Percentiles rank a stretch among this genome's conserved stretches.
phyloP scores from a whole-genome alignment of 1,140 invertebrate species.

The Drosophila mayri region DNA sequence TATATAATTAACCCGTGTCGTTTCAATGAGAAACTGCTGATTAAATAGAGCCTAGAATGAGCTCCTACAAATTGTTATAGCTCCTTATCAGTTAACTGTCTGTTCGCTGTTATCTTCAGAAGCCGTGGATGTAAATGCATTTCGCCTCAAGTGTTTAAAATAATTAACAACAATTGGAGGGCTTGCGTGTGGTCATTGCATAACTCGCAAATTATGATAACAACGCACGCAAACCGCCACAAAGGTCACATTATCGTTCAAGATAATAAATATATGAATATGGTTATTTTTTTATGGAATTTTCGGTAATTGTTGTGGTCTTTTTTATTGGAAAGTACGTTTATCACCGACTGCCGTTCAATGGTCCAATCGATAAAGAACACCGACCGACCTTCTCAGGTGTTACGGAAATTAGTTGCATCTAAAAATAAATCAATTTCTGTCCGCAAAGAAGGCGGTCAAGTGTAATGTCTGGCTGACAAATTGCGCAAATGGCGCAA shows the following conservation, averaged over 20 bases:
- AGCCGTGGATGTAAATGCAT: conserved; percentile 10
- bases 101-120: conserved; percentile 16
- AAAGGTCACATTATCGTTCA: conserved; percentile 36
- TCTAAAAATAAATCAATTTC: conserved; percentile 73
- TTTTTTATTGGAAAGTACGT: conserved; percentile 18
- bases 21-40: conserved; percentile 29
- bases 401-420: conserved; percentile 67
- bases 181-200: conserved; percentile 41
- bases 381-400: conserved; percentile 47
- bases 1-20: neutral
- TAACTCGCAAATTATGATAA: conserved; percentile 49
- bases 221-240: neutral
- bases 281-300: conserved; percentile 10
- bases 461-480: conserved; percentile 59
- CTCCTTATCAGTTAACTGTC: conserved; percentile 29
- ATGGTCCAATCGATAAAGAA: conserved; percentile 39
- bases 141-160: conserved; percentile 17
- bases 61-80: neutral
- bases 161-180: conserved; percentile 38
- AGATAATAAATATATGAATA: conserved; percentile 30
- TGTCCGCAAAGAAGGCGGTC: conserved; percentile 39
- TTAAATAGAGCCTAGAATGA: conserved; percentile 12
- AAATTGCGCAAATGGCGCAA: conserved; percentile 67
- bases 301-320: conserved; percentile 17
- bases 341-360: conserved; percentile 23